Conservation (phyloP, 2,888 invertebrate genomes). For the Drosophila pseudotalamancana region DNA sequence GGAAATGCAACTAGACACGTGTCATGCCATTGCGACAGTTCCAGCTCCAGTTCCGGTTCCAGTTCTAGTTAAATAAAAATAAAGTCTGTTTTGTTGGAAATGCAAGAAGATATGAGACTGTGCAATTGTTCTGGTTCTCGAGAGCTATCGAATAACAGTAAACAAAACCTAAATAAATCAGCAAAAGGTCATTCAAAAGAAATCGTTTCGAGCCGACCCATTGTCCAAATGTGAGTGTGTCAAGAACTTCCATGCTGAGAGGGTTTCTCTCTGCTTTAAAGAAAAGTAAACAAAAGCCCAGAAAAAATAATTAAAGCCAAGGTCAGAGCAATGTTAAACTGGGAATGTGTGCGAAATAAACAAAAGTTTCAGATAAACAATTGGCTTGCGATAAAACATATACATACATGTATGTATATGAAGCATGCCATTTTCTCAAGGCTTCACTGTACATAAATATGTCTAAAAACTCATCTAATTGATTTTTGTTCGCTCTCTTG, state of each 20-base stretch:
- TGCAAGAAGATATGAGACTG: slow-evolving; percentile 39
- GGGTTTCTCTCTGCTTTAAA: slow-evolving; percentile 24
- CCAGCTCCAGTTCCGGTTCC: too few relatives aligned
- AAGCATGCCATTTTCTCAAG: slow-evolving; percentile 12
- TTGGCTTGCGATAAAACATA: slow-evolving; percentile 25
- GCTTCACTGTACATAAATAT: slow-evolving; percentile 14
- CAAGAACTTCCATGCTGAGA: slow-evolving; percentile 59
- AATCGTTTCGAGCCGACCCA: slow-evolving; percentile 1
- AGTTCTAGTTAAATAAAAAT: too few relatives aligned
- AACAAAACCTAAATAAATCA: slow-evolving; percentile 12
- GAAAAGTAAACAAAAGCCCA: slow-evolving; percentile 37
- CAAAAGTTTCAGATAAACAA: slow-evolving; percentile 51
- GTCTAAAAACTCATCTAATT: slow-evolving; percentile 35
- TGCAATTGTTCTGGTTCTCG: not conserved
- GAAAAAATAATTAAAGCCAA: slow-evolving; percentile 63
- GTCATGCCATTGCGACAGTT: slow-evolving; percentile 21
- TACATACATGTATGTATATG: slow-evolving; percentile 1
- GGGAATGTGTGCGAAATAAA: slow-evolving; percentile 34
- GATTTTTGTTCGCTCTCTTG: slow-evolving; percentile 26
- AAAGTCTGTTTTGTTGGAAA: slow-evolving; percentile 15
- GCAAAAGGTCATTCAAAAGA: slow-evolving; percentile 29
- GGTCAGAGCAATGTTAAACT: slow-evolving; percentile 53
- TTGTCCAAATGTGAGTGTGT: slow-evolving; percentile 49
- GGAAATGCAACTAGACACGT: slow-evolving; percentile 42
- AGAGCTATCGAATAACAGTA: slow-evolving; percentile 22